Base-by-base conservation (phyloP, 2,113 vertebrate species). In the Chlorodrepanis virens region DNA sequence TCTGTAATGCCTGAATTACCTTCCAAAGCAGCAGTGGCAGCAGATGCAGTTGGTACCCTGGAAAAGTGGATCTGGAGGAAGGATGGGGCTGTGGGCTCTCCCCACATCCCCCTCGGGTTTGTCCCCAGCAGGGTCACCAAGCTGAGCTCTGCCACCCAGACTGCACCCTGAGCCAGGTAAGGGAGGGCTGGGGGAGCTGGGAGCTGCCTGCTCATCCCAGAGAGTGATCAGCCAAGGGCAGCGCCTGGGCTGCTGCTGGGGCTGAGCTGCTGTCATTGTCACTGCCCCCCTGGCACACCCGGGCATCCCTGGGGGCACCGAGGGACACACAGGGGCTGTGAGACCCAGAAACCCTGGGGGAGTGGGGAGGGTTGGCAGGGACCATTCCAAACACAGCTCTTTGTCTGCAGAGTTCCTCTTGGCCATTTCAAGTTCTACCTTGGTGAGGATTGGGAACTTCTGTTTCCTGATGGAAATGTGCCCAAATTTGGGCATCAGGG, bases 201-300 rank as follows among this genome's bases (percentile, higher is more conserved):
- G 93, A 49, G 77, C 80, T 28, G 91, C 83, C 71, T 35, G 88
- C 37, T 85, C 79, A 0, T 56, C 33, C 68, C 94, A 76, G 91
- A 64, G 71, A 84, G 90, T 96, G 93, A 87, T 9, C 91, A 68
- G 89, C 4, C 53, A 28, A 82, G 91, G 83, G 69, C 94, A 64
- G 80, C 9, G 80, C 39, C 35, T 54, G 7, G 80, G 90, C 93
- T 86, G 2, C 91, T 85, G 2, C 23, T 39, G 86, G 84, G 95
- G 61, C 91, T 93, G 72, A 92, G 56, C 96, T 93, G 93, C 72
- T 91, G 96, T 87, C 35, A 49, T 94, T 94, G 37, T 37, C 37
- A 37, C 37, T 37, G 37, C 92, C 54, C 77, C 88, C 83, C 94
- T 70, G 42, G 22, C 35, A 35, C 35, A 35, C 35, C 35, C 35